Evolutionary conservation across 2,797 vertebrate species (phyloP), one percentile per base, ranked within the genome.

Genomic region (Phylloscopus collybita): DNA sequence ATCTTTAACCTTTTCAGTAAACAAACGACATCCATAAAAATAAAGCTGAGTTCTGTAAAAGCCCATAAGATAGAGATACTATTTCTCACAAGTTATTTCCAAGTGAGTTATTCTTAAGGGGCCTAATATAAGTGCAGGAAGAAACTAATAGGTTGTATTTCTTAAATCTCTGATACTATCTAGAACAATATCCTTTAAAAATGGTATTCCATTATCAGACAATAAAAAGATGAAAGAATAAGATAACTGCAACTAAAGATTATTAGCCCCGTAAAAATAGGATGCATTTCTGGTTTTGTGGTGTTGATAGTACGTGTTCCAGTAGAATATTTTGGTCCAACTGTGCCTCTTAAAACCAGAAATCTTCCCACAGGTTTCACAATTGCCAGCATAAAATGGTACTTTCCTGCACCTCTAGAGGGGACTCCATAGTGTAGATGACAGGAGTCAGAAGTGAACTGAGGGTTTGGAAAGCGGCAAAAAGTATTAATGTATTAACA

Each of bases 1-100:
- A 67, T 76, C 60, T 88, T 92, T 74, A 87, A 85, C 42, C 62
- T 95, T 90, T 94, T 61, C 60, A 59, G 47, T 71, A 88, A 82
- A 88, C 66, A 14, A 88, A 84, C n/a, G 90, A 34, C n/a, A 74
- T 54, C 45, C 27, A 49, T 90, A 75, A 83, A 95, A 86, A 64
- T 91, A 88, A 92, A 80, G 40, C 59, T 56, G 40, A 67, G 23
- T 67, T 76, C 56, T 80, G 3, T 80, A 73, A 87, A 88, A 93
- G n/a, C 29, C n/a, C 9, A 1, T 75, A 61, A 82, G 34, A 70
- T n/a, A 84, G 73, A 73, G 62, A 73, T 67, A 65, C 47, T 78
- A 32, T 45, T 94, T 73, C 36, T 87, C 42, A 79, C 40, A 67
- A 60, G 51, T 96, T 82, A 73, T 85, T 93, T 94, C 56, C 78